Conservation (phyloP, 35 echinoderm and acorn worm species). For the Apostichopus californicus region DNA sequence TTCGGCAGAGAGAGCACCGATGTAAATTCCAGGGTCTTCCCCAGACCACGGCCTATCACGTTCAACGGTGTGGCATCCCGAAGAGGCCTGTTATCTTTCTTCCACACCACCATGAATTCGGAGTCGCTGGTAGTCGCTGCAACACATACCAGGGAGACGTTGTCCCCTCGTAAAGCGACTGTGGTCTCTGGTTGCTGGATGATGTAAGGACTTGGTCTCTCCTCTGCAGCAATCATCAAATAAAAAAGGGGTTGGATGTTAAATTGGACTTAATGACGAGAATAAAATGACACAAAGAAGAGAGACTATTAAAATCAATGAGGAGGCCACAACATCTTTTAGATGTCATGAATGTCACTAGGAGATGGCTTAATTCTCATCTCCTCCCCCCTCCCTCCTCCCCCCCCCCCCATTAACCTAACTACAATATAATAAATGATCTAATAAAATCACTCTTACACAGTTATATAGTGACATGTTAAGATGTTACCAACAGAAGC, state of each 20-base stretch:
- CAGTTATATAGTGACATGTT: too few species aligned
- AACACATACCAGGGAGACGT: constrained; percentile 77
- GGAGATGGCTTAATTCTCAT: not conserved
- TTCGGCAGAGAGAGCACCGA: constrained; percentile 71
- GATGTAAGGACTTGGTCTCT: constrained; percentile 76
- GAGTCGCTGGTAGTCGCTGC: constrained; percentile 84
- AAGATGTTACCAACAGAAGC: too few species aligned
- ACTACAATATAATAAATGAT: too few species aligned
- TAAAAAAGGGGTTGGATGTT: not conserved
- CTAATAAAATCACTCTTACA: too few species aligned
- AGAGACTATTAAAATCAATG: not conserved
- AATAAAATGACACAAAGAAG: not conserved
- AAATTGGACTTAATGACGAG: not conserved
- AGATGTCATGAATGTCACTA: not conserved
- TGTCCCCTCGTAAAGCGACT: constrained; percentile 68
- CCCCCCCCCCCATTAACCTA: too few species aligned
- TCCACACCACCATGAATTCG: constrained; percentile 76
- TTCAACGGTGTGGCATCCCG: constrained; percentile 53
- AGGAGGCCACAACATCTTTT: not conserved
- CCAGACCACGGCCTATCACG: constrained; percentile 45
- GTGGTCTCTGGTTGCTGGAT: constrained; percentile 76
- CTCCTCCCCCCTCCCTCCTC: not conserved
- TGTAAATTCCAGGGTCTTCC: constrained; percentile 63
- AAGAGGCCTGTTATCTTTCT: constrained; percentile 75
- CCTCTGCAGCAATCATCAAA: constrained; percentile 61